Conservation (phyloP, 2,113 vertebrate species). For the Morphnarchus princeps region DNA sequence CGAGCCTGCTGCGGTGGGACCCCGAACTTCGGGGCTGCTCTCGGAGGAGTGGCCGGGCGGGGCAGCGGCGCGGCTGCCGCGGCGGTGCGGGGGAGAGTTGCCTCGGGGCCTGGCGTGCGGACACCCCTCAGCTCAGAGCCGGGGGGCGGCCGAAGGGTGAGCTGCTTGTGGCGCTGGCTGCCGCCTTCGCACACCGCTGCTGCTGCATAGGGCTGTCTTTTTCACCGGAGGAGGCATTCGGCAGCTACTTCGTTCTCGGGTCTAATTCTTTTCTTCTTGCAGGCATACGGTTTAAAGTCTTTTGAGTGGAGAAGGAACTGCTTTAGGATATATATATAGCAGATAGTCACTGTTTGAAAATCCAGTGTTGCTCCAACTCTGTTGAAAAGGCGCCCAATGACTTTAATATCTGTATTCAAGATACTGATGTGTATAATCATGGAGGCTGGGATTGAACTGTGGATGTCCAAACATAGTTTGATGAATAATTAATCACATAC, state of each 20-base stretch:
- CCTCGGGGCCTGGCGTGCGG: neutral
- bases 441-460: neutral
- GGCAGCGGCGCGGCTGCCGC: neutral
- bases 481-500: constrained; percentile 23
- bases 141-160: neutral
- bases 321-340: neutral
- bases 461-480: neutral
- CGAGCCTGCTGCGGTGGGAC: neutral
- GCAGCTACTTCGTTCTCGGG: neutral
- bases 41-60: neutral
- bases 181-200: neutral
- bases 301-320: neutral
- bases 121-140: neutral
- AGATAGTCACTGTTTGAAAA: neutral
- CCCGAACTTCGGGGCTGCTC: neutral
- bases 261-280: neutral
- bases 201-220: neutral
- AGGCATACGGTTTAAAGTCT: neutral
- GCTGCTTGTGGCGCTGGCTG: neutral
- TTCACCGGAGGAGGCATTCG: neutral
- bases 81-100: neutral
- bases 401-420: neutral
- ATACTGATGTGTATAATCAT: neutral
- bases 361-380: neutral
- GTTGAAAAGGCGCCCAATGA: neutral